Base-by-base conservation (phyloP, 2,113 vertebrate genomes). In the Xiphias gladius region DNA sequence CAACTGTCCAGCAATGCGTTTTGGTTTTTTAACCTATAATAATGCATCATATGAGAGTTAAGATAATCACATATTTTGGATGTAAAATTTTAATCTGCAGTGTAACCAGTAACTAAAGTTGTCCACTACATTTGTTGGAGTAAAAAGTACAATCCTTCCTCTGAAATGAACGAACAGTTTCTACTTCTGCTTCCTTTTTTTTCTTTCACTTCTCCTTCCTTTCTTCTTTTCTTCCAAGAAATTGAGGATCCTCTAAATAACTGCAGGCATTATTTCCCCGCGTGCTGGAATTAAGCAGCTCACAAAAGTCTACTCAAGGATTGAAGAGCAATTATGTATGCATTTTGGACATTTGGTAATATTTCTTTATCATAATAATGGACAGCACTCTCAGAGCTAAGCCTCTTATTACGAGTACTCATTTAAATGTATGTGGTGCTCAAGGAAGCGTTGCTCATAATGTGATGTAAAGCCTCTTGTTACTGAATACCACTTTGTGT, bases 381-480 rank as follows among this genome's bases (percentile, higher is more conserved):
- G 80, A 73, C 81, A 78, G 72, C 17, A 46, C 86, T 43, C 59
- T 67, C 30, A 50, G 50, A 8, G 70, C 20, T 89, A 91, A 90
- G 89, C 91, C 65, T 85, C 89, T 89, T 89, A 82, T 67, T 78
- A 70, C 46, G 28, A 91, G 82, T 64, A 76, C 88, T 90, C 81
- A 84, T 91, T 90, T 90, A 76, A 90, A 89, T 83, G 73, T 82
- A 86, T 86, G 77, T 84, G 75, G 64, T 50, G 64, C 57, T 32
- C 26, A 37, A 77, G 75, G 39, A 58, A 73, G 68, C 12, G 48
- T 64, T 24, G 30, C 74, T 68, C 19, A 28, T 80, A 86, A 84
- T 87, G 76, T 55, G 62, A 86, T 81, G 85, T 72, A 83, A 92
- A 92, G 86, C 91, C 83, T 73, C 83, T 83, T 80, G 74, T 88